phyloP scores from a whole-genome alignment of 2,113 vertebrate species.

The Vulpes lagopus region DNA sequence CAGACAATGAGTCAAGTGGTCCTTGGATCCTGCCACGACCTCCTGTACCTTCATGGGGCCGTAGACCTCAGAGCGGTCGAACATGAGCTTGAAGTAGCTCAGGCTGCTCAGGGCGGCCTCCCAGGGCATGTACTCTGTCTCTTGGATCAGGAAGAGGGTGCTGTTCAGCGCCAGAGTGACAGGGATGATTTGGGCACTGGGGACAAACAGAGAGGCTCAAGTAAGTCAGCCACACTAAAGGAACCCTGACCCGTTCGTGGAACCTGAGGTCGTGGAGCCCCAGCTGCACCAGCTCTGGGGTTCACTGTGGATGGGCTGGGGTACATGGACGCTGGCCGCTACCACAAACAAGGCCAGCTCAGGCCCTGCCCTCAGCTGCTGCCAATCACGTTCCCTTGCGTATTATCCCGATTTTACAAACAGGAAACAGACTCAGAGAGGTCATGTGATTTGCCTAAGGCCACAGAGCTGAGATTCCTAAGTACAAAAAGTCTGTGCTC shows the following conservation, averaged over 20 bases:
- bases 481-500: background rate
- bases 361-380: background rate
- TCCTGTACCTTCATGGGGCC: constrained; percentile 91
- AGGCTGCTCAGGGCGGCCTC: constrained; percentile 90
- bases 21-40: fast-evolving
- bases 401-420: background rate
- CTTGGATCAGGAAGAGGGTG: constrained; percentile 89
- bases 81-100: constrained; percentile 92
- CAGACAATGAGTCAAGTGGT: fast-evolving
- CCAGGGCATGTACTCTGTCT: constrained; percentile 94
- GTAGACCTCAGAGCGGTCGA: constrained; percentile 93
- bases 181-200: constrained; percentile 87
- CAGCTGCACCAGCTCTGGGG: background rate
- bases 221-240: background rate
- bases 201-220: background rate
- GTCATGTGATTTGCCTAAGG: background rate
- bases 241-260: background rate
- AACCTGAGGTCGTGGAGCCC: background rate
- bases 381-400: background rate
- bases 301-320: background rate
- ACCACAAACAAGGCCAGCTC: background rate
- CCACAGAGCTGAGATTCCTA: background rate
- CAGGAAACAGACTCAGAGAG: constrained; percentile 3
- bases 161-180: constrained; percentile 91
- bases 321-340: background rate